phyloP scores from a whole-genome alignment of 2,797 vertebrate species.

The Microchirus variegatus region DNA sequence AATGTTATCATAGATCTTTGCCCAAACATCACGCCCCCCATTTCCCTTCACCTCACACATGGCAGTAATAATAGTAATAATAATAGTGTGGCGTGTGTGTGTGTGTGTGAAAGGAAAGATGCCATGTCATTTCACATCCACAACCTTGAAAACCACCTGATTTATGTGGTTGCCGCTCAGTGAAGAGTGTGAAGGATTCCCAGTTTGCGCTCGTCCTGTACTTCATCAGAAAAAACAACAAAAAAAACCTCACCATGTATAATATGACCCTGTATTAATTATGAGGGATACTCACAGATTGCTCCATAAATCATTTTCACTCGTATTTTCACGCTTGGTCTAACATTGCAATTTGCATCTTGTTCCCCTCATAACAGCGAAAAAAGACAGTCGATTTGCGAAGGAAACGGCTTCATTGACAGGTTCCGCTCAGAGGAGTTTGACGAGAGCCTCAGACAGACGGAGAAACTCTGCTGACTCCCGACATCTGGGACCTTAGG shows the following conservation, averaged over 20 bases:
- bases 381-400: slow-evolving; percentile 30
- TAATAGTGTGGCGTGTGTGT: slow-evolving; percentile 22
- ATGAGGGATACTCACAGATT: slow-evolving; percentile 58
- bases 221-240: slow-evolving; percentile 49
- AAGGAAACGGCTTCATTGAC: slow-evolving; percentile 42
- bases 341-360: slow-evolving; percentile 61
- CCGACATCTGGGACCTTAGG: no score
- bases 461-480: slow-evolving; percentile 48
- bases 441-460: slow-evolving; percentile 45
- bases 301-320: slow-evolving; percentile 67
- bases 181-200: slow-evolving; percentile 45
- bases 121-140: slow-evolving; percentile 50
- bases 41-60: slow-evolving; percentile 48
- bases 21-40: slow-evolving; percentile 29
- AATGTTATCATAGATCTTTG: slow-evolving; percentile 58
- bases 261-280: slow-evolving; percentile 64
- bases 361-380: slow-evolving; percentile 58
- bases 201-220: slow-evolving; percentile 26
- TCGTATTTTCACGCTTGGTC: slow-evolving; percentile 55
- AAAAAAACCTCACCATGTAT: slow-evolving; percentile 33
- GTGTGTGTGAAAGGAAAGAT: slow-evolving; percentile 40
- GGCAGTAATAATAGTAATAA: slow-evolving; percentile 25
- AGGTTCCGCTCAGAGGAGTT: slow-evolving; percentile 32
- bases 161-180: slow-evolving; percentile 43
- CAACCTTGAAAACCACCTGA: slow-evolving; percentile 52